phyloP scores from a whole-genome alignment of 2,113 vertebrate species.

The Sinocyclocheilus anophthalmus region DNA sequence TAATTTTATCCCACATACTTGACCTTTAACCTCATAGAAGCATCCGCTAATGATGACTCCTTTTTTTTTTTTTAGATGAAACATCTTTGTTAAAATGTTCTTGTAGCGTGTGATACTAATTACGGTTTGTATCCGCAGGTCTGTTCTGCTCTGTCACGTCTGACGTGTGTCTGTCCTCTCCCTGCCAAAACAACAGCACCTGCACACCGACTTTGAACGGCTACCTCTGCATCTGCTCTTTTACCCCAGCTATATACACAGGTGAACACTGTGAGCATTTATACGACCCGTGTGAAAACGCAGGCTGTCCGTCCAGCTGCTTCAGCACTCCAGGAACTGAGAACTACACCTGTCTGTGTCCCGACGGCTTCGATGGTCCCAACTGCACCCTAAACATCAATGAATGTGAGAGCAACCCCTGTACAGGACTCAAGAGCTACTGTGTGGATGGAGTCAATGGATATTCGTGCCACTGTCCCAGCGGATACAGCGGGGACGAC shows the following conservation, averaged over 20 bases:
- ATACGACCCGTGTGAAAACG: slow-evolving; percentile 74
- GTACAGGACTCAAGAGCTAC: slow-evolving; percentile 61
- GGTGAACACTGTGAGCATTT: slow-evolving; percentile 78
- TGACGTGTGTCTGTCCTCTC: slow-evolving; percentile 77
- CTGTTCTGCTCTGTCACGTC: slow-evolving; percentile 70
- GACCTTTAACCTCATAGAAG: not conserved
- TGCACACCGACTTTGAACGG: slow-evolving; percentile 73
- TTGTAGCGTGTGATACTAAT: not conserved
- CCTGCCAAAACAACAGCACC: slow-evolving; percentile 80
- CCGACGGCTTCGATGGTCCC: slow-evolving; percentile 65
- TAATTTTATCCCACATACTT: not conserved
- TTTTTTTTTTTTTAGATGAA: not conserved
- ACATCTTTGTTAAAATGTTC: not conserved
- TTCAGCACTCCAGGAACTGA: slow-evolving; percentile 60
- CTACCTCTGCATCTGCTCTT: slow-evolving; percentile 79
- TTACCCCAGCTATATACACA: slow-evolving; percentile 65
- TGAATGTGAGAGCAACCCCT: slow-evolving; percentile 78
- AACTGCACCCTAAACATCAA: slow-evolving; percentile 67
- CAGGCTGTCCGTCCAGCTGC: slow-evolving; percentile 67
- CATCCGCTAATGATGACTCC: too few species aligned
- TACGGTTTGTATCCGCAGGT: slow-evolving; percentile 58
- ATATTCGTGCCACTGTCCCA: slow-evolving; percentile 78
- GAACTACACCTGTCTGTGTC: slow-evolving; percentile 76
- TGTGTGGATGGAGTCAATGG: slow-evolving; percentile 69
- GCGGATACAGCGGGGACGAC: slow-evolving; percentile 66